A percentile compares a stretch with the other conserved stretches of the same genome.
phyloP scores from a whole-genome alignment of 2,797 vertebrate genomes.

The Dermochelys coriacea region DNA sequence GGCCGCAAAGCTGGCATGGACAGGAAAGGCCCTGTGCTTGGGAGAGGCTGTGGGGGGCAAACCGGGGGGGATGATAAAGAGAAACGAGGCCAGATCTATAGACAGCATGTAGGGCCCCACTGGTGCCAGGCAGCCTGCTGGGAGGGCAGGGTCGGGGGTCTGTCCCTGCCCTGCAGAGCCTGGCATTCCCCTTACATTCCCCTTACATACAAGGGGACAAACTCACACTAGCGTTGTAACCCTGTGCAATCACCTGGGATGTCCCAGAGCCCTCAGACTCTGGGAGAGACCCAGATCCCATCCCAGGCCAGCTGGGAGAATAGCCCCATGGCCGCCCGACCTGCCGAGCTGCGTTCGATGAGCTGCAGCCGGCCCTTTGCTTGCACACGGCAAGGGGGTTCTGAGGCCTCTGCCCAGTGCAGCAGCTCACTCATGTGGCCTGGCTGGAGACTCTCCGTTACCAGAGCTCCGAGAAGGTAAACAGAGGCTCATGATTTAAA shows the following conservation, averaged over 20 bases:
- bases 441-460: neutral
- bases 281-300: fast-evolving
- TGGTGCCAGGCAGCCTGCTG: fast-evolving
- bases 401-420: too few species aligned
- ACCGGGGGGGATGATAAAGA: neutral
- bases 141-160: neutral
- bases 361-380: neutral
- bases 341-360: neutral
- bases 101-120: neutral
- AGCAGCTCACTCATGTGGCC: too few species aligned
- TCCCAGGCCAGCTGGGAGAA: fast-evolving
- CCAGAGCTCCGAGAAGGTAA: neutral
- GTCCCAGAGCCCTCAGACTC: fast-evolving
- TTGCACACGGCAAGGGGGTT: too few species aligned
- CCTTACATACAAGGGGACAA: neutral
- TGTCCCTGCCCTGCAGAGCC: neutral
- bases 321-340: neutral
- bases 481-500: conserved; percentile 1
- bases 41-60: too few species aligned
- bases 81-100: neutral
- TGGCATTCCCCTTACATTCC: neutral
- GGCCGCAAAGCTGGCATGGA: neutral
- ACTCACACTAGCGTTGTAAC: neutral
- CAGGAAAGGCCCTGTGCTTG: too few species aligned
- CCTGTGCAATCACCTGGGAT: neutral